Evolutionary conservation across 2,797 vertebrate genomes (phyloP), one percentile per base, ranked within the genome.

Genomic region (Morelia viridis): DNA sequence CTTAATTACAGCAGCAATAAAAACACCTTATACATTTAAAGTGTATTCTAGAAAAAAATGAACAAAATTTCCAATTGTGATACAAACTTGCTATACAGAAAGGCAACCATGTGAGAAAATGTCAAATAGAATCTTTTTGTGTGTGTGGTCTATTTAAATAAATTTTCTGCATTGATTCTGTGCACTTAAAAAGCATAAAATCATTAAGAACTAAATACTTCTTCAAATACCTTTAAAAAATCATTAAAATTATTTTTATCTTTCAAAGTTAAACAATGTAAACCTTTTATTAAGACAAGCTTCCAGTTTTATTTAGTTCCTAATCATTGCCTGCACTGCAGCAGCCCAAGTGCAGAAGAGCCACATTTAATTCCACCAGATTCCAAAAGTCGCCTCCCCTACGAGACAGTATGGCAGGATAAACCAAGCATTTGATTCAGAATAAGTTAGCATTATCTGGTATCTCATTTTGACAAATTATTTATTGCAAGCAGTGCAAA

Each of bases 1-100:
- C 95, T 97, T 94, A 95, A 96, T 95, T 96, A 96, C 95, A 96
- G 95, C 94, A 96, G 95, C 95, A 96, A 95, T 96, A 97, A 97
- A 97, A 95, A 95, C 92, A 97, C 89, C 89, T 97, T 95, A 96
- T 96, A 95, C 96, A 95, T 96, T 92, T 80, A 62, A 96, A 97
- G 96, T 96, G 93, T 1, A 92, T 96, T 95, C 94, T 96, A 95
- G 96, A 94, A 97, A 94, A 92, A 96, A 96, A 94, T 35, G 96
- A 97, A 96, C 94, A 97, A 95, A 96, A 96, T 95, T 57, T 24
- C 94, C 95, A 94, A 95, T 96, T 92, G 92, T 96, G 93, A 93
- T 91, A 96, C 87, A 91, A 96, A 95, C 94, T 8, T 53, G 50
- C 50, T 53, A 53, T 93, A 87, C 92, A 97, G 93, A 92, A 96